Conservation (phyloP, 2,797 vertebrate species). For the Synaphobranchus kaupii region DNA sequence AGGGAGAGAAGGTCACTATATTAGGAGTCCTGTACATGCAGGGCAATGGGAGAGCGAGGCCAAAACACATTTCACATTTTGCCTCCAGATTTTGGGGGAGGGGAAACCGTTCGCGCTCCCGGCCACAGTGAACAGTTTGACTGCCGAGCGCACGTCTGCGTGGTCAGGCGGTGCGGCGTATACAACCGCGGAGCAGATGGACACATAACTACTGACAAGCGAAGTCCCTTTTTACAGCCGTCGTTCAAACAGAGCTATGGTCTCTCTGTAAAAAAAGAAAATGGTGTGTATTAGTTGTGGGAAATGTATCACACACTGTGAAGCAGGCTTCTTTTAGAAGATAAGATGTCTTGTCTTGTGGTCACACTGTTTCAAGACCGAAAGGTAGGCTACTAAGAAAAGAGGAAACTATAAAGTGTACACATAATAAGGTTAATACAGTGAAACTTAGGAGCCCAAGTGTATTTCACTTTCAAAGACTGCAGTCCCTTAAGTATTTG, state of each 20-base stretch:
- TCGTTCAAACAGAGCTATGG: background rate
- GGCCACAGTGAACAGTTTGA: background rate
- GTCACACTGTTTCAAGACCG: background rate
- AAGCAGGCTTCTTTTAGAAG: background rate
- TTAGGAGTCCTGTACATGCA: background rate
- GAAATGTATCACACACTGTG: background rate
- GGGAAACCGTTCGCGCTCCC: background rate
- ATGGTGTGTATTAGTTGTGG: background rate
- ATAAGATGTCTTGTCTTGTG: background rate
- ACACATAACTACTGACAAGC: background rate
- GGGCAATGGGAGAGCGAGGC: background rate
- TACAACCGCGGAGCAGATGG: background rate
- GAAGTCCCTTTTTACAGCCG: background rate
- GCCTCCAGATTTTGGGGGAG: background rate
- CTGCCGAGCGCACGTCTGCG: too few species aligned
- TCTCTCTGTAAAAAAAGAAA: background rate
- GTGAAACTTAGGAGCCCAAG: conserved; percentile 38
- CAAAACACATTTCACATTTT: background rate
- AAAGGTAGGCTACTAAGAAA: background rate
- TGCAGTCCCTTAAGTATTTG: conserved; percentile 36
- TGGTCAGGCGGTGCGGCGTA: background rate
- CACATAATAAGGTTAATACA: conserved; percentile 48
- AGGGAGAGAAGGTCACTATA: background rate
- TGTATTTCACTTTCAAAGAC: conserved; percentile 44
- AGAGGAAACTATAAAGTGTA: conserved; percentile 10